Conservation (phyloP, 1,140 invertebrate genomes). For the Aporrectodea caliginosa region DNA sequence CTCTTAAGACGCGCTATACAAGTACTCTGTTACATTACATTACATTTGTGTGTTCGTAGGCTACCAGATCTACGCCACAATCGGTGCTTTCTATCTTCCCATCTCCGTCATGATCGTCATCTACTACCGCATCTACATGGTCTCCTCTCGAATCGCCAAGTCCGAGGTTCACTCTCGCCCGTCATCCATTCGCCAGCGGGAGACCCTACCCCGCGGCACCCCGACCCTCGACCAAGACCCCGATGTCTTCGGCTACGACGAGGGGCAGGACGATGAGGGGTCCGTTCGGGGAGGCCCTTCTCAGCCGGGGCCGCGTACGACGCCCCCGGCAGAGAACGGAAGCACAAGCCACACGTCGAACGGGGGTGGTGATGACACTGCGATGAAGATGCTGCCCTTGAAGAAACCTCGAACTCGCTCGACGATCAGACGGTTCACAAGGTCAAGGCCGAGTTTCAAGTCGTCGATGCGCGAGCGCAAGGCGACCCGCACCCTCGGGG, state of each 20-base stretch:
- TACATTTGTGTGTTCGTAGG: constrained; percentile 71
- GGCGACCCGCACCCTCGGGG: constrained; percentile 45
- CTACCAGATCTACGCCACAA: constrained; percentile 66
- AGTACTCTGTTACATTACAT: neutral
- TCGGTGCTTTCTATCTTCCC: constrained; percentile 86
- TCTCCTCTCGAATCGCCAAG: constrained; percentile 55
- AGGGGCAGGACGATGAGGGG: neutral
- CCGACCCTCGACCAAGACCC: neutral
- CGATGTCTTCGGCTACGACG: neutral
- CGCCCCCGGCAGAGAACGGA: neutral
- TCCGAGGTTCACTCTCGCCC: constrained; percentile 43
- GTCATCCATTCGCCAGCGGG: constrained; percentile 4
- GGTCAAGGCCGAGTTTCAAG: constrained; percentile 10
- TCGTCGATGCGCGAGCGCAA: neutral
- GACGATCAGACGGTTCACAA: neutral
- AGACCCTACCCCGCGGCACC: neutral
- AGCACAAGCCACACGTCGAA: neutral
- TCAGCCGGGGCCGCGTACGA: neutral
- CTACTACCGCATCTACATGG: constrained; percentile 80
- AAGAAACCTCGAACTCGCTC: neutral
- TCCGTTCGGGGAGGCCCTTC: neutral
- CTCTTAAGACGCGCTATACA: neutral
- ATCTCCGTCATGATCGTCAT: constrained; percentile 83
- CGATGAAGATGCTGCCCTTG: constrained; percentile 11
- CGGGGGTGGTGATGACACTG: neutral